Percentiles rank a stretch among this genome's conserved stretches.
Evolutionary conservation across 2,113 vertebrate species (phyloP).

Genomic region (Gavia stellata): DNA sequence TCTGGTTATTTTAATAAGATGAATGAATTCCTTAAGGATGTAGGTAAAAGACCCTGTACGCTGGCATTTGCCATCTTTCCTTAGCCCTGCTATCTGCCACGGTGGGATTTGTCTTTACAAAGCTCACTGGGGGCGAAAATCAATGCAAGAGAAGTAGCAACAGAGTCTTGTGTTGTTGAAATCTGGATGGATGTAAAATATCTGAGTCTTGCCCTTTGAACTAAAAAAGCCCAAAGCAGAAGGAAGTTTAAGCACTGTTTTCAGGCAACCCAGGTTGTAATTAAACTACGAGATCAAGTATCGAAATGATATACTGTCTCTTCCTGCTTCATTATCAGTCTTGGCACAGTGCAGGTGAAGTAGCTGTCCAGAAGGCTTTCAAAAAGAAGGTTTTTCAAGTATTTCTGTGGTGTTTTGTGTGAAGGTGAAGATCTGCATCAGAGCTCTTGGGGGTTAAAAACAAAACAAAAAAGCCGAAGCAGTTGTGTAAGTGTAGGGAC

Average conservation of each 20-base stretch:
- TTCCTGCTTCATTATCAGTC: not conserved
- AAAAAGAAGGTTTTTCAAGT: not conserved
- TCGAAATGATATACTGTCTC: no score
- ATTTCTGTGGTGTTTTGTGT: not conserved
- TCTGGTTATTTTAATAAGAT: not conserved
- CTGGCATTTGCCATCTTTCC: not conserved
- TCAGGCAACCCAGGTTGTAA: no score
- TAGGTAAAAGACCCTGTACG: fast-evolving
- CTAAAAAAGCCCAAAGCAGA: not conserved
- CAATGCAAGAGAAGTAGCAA: not conserved
- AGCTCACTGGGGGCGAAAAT: not conserved
- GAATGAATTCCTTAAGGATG: not conserved
- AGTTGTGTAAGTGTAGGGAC: not conserved
- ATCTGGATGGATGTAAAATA: not conserved
- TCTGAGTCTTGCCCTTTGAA: not conserved
- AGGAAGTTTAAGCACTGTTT: not conserved
- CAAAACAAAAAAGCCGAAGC: not conserved
- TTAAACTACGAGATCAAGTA: not conserved
- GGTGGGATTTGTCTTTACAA: not conserved
- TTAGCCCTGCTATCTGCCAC: fast-evolving
- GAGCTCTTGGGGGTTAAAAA: not conserved
- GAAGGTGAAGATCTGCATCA: not conserved
- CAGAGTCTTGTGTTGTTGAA: not conserved
- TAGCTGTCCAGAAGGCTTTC: not conserved
- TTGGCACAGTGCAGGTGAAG: not conserved